A percentile compares a stretch with the other conserved stretches of the same genome.
Conservation (phyloP, 1,140 invertebrate species). For the Brachionus rotundiformis region DNA sequence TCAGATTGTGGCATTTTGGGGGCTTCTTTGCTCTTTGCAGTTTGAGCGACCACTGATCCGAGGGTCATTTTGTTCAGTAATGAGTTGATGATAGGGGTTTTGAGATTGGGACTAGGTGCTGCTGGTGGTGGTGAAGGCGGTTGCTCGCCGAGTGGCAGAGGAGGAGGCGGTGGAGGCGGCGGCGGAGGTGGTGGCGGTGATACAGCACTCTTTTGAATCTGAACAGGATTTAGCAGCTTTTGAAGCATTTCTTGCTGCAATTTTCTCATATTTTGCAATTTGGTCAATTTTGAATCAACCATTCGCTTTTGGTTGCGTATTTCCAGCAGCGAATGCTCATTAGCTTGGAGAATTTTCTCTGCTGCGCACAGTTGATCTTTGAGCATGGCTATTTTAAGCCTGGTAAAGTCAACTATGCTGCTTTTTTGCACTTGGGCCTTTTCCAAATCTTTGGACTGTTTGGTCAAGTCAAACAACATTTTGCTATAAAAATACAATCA, state of each 20-base stretch:
- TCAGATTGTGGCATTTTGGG: background rate
- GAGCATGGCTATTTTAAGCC: conserved; percentile 20
- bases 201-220: background rate
- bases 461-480: conserved; percentile 12
- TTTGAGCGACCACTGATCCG: background rate
- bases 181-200: background rate
- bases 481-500: background rate
- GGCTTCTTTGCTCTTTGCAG: background rate
- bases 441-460: background rate
- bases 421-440: background rate
- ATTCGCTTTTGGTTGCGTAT: background rate
- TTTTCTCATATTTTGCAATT: conserved; percentile 38
- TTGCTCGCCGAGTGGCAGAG: background rate
- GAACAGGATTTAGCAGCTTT: background rate
- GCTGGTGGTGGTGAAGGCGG: background rate
- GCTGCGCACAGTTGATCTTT: conserved; percentile 22
- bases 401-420: conserved; percentile 20
- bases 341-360: conserved; percentile 27
- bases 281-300: conserved; percentile 7
- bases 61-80: conserved; percentile 6
- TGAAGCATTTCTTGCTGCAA: conserved; percentile 41
- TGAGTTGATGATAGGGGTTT: background rate
- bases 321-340: background rate
- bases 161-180: background rate
- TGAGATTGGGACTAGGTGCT: background rate